Base-by-base conservation (phyloP, 2,113 vertebrate genomes). In the Pelecanus crispus region DNA sequence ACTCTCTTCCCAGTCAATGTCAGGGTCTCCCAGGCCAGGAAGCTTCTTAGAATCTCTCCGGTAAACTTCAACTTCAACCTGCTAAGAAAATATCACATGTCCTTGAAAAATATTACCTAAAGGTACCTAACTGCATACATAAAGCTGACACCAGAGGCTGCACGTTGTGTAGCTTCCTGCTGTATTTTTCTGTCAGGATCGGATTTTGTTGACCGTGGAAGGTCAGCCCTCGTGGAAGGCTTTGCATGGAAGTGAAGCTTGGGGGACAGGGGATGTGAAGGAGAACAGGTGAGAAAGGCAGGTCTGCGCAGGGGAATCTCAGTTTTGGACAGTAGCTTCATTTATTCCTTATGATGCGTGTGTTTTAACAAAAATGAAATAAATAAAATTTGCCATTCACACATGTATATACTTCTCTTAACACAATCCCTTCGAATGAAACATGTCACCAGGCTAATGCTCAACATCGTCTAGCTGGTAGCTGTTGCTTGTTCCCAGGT, bases 1-100 rank as follows among this genome's bases (percentile, higher is more conserved):
- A 1, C 99, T 99, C 97, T 99, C 99, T 95, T 99, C 99, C 99
- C 99, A 99, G 97, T 99, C 99, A 13, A 99, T 99, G 95, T 99
- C 99, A 0, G 99, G 99, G 90, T 99, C 99, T 2, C 99, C 99
- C 12, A 99, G 98, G 56, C 99, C 99, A 0, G 99, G 99, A 61
- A 99, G 98, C 98, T 99, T 99, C 98, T 99, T 99, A 6, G 99
- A 99, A 98, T 99, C 99, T 55, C 99, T 98, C 77, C 99, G 97
- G 97, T 99, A 99, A 36, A 99, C 99, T 97, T 99, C 99, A 47
- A 99, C 99, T 95, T 99, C 99, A 93, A 99, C 99, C 99, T 99
- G 97, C 68, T 97, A 92, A 88, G 75, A 93, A 90, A 97, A 77
- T 17, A 63, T 4, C 66, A 65, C 17, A 65, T 9, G 6, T 61